These are phyloP conservation scores for Chelonoidis abingdonii DNA, from an alignment of 2,113 vertebrate genomes.

Conservation along the genomic window DNA sequence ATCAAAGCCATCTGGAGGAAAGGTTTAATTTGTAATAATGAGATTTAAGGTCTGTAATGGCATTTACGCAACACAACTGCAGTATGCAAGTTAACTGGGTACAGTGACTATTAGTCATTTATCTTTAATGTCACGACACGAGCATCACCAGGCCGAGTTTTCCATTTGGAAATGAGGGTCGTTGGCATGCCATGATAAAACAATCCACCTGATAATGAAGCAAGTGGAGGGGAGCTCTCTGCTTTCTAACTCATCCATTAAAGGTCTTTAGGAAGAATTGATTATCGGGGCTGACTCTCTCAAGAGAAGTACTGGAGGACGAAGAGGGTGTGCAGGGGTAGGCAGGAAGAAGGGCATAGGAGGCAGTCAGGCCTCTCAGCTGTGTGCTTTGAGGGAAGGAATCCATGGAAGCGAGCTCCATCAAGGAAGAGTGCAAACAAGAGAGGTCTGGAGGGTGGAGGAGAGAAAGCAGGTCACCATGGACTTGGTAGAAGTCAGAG, in stretches of 20 bases:
- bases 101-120: rapidly evolving
- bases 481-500: background rate
- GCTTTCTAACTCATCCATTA: rapidly evolving
- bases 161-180: background rate
- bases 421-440: background rate
- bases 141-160: rapidly evolving
- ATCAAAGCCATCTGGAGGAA: background rate
- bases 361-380: background rate
- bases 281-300: rapidly evolving
- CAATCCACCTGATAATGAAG: rapidly evolving
- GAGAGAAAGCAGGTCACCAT: background rate
- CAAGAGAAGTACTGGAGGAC: background rate
- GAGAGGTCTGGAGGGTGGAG: background rate
- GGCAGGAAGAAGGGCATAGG: background rate
- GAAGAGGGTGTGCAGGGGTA: background rate
- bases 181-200: rapidly evolving
- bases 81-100: background rate
- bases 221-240: background rate
- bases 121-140: background rate
- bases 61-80: rapidly evolving
- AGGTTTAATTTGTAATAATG: background rate
- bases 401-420: background rate
- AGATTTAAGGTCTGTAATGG: background rate
- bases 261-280: background rate
- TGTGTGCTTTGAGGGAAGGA: background rate